Percentiles rank a stretch among this genome's conserved stretches.
These are phyloP conservation scores for Falco columbarius DNA, from an alignment of 2,797 vertebrate species.

Conservation along the genomic window DNA sequence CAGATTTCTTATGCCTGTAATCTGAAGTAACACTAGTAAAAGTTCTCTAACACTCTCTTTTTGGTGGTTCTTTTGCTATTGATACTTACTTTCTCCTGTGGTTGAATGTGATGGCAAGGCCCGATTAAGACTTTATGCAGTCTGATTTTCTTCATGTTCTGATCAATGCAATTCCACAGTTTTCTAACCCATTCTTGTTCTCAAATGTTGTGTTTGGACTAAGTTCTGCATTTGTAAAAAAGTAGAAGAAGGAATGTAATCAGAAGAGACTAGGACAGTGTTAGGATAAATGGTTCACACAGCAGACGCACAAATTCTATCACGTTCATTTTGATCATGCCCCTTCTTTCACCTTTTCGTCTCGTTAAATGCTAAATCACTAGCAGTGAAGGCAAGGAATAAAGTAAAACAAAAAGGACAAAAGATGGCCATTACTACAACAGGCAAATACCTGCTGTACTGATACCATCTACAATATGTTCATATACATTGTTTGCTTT, in stretches of 20 bases:
- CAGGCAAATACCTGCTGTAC: neutral
- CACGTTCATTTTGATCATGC: neutral
- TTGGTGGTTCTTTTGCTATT: neutral
- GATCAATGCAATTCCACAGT: neutral
- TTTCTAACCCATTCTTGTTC: neutral
- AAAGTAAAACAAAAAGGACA: neutral
- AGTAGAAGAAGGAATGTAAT: neutral
- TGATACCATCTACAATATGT: neutral
- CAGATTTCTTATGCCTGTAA: neutral
- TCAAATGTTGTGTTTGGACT: neutral
- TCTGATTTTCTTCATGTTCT: neutral
- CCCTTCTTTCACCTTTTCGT: neutral
- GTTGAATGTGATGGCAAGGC: neutral
- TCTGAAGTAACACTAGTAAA: neutral
- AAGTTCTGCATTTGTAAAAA: neutral
- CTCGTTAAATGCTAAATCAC: neutral
- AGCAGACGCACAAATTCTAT: neutral
- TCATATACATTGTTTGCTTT: neutral
- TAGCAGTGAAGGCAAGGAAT: neutral
- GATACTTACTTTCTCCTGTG: neutral
- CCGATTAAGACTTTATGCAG: neutral
- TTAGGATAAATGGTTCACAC: neutral
- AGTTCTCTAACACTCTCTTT: neutral
- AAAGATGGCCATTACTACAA: neutral
- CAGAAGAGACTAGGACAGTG: neutral